Conservation (phyloP, 2,113 vertebrate genomes). For the Oryctolagus cuniculus region mOryCun1.1 NC_091438.1:12353001-12353500, state of each 20-base stretch:
- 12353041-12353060: background rate
- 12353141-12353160: background rate
- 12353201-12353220: background rate
- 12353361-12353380: background rate
- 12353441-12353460: too few species aligned
- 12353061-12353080: background rate
- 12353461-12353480: too few species aligned
- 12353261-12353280: background rate
- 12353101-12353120: accelerated
- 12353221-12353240: background rate
- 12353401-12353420: too few species aligned
- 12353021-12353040: background rate
- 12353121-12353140: accelerated
- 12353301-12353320: background rate
- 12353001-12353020: background rate
- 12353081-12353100: accelerated
- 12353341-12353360: background rate
- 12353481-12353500: too few species aligned
- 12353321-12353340: background rate
- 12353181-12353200: background rate
- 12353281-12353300: background rate
- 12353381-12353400: too few species aligned
- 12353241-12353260: background rate
- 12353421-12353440: too few species aligned
- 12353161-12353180: background rate